Conservation (phyloP, 1,140 invertebrate genomes). For the Euura saliciscinereae region DNA sequence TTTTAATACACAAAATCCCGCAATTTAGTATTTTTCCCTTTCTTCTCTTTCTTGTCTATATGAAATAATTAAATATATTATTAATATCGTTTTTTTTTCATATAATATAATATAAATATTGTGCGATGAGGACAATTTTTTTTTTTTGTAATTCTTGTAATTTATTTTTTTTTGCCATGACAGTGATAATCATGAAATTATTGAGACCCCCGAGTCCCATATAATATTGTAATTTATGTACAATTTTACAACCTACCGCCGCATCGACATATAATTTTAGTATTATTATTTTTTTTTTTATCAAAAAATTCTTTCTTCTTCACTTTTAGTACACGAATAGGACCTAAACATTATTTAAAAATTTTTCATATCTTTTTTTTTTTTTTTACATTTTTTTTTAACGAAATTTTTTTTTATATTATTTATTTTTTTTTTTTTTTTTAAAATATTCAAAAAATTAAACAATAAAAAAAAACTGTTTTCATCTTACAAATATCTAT, state of each 20-base stretch:
- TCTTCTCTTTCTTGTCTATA: too few relatives aligned
- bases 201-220: too few relatives aligned
- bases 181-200: too few relatives aligned
- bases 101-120: conserved; percentile 16
- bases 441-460: too few relatives aligned
- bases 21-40: too few relatives aligned
- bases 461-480: too few relatives aligned
- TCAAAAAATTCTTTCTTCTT: background rate
- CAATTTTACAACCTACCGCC: conserved; percentile 62
- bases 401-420: conserved; percentile 57
- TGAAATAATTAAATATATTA: too few relatives aligned
- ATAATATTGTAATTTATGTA: conserved; percentile 58
- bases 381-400: conserved; percentile 43
- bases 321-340: conserved; percentile 46
- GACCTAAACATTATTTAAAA: conserved; percentile 61
- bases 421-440: too few relatives aligned
- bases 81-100: too few relatives aligned
- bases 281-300: background rate
- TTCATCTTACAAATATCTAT: too few relatives aligned
- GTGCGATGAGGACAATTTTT: conserved; percentile 38
- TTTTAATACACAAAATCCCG: too few relatives aligned
- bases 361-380: conserved; percentile 46
- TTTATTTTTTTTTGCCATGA: conserved; percentile 15
- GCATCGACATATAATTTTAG: conserved; percentile 60
- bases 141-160: conserved; percentile 26